Evolutionary conservation across 2,113 vertebrate genomes (phyloP).

Genomic region (Heptranchias perlo): DNA sequence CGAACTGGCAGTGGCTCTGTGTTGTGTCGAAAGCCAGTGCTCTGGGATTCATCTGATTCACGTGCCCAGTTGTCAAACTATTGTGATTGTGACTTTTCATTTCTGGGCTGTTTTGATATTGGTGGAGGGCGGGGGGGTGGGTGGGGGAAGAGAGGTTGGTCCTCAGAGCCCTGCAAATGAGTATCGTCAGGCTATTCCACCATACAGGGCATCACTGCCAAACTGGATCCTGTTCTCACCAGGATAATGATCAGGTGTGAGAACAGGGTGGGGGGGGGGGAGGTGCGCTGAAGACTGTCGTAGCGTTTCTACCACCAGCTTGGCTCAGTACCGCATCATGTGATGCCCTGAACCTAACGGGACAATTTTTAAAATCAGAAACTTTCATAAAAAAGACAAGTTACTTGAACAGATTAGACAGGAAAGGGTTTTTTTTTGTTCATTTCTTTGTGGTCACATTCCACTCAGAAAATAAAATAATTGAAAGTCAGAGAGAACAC

Average conservation of each 20-base stretch:
- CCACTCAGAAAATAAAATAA: not conserved
- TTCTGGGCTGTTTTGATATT: not conserved
- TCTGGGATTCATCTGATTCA: no score
- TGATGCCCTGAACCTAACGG: not conserved
- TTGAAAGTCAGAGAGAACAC: not conserved
- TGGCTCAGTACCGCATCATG: not conserved
- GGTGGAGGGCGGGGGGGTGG: not conserved
- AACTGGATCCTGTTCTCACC: not conserved
- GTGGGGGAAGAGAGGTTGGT: not conserved
- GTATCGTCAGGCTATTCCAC: not conserved
- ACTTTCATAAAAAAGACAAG: no score
- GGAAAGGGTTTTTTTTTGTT: not conserved
- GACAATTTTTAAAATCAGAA: not conserved
- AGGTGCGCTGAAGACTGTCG: not conserved
- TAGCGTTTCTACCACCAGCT: not conserved
- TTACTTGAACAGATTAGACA: not conserved
- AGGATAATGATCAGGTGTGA: not conserved
- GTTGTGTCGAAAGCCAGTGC: no score
- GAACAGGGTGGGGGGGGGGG: not conserved
- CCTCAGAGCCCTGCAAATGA: not conserved
- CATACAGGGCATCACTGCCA: no score
- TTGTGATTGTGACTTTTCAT: no score
- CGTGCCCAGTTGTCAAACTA: no score
- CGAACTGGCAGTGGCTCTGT: no score
- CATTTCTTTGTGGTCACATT: not conserved